Evolutionary conservation across 2,888 invertebrate species (phyloP), one percentile per base, ranked within the genome.

Genomic region (Brenthis hecate): DNA sequence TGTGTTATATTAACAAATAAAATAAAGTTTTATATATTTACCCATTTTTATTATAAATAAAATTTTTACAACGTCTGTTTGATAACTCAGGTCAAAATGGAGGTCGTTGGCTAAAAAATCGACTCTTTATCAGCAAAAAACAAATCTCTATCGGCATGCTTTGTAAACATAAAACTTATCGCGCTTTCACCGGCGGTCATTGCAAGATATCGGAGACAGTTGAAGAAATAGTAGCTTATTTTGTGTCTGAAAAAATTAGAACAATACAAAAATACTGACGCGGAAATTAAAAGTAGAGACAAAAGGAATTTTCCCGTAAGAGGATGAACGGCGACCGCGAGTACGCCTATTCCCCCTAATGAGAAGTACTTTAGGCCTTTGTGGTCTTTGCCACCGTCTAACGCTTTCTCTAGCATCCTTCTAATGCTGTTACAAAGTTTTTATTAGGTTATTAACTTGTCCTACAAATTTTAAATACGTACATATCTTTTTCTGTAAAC

Each of bases 251-350:
- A 78, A 80, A 73, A 84, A 83, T 80, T 76, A 73, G 78, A 80
- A 85, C 83, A 87, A 87, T 84, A 82, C 78, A 77, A 84, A 85
- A 87, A 86, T 82, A 82, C 83, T 81, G 83, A 80, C 78, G 75
- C 81, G 85, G 86, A 87, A 89, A 89, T 89, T 88, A 87, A 88
- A 88, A 85, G 80, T 76, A 81, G 81, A 83, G 88, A 88, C 86
- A 89, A 87, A 85, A 82, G 85, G 81, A 84, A 88, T 88, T 88
- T 86, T 81, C 78, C 83, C 83, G 85, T 85, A 83, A 85, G 80
- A 81, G 80, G 80, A 81, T 80, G 81, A 80, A 76, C 75, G 74
- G 70, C 71, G 77, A 75, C 79, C 80, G 75, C 81, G 78, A 71
- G 72, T 76, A 77, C 70, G 79, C 78, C 81, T 84, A 81, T 87